Evolutionary conservation across 2,888 invertebrate species (phyloP), one percentile per base, ranked within the genome.

Genomic region (Cephalotes varians): DNA sequence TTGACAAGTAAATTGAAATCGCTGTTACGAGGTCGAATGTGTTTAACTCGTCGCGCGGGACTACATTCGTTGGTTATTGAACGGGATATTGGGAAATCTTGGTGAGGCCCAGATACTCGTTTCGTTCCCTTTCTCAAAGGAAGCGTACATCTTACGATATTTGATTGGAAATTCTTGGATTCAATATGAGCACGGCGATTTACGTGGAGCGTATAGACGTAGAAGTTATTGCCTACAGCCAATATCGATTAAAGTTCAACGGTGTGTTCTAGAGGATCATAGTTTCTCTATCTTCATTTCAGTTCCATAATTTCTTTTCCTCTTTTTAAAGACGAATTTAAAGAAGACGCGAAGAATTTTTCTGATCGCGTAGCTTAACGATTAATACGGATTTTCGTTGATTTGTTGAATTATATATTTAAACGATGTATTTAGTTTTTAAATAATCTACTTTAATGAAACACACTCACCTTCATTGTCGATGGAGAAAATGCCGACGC

Each of bases 401-500:
- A 28, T 21, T 54, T 12, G 4, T 40, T 31, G 1, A 1, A 25
- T 40, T 25, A 5, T 21, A 18, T 15, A 60, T 49, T 62, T 34
- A 5, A 47, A 37, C 9, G 0, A 1, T 15, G 1, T 1, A 6
- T 15, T 37, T 15, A 34, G 18, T 25, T 60, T 21, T n/a, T 47
- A 37, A 37, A 65, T 25, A n/a, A 44, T 40, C 4, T 4, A 77
- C 2, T 34, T 34, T 34, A 12, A 44, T 44, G n/a, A n/a, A n/a
- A n/a, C n/a, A n/a, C 56, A 47, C 96, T 95, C 94, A 98, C 98
- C 99, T 95, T 97, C 96, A 92, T 97, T 96, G 94, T 99, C 98
- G 86, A 99, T 98, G 90, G 97, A 96, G 96, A 99, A 99, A 89
- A 97, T 96, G 37, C 99, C 98, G 92, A 99, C 96, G 54, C 99